Evolutionary conservation across 2,113 vertebrate species (phyloP), one percentile per base, ranked within the genome.

Genomic region (Oxygymnocypris stewartii): DNA sequence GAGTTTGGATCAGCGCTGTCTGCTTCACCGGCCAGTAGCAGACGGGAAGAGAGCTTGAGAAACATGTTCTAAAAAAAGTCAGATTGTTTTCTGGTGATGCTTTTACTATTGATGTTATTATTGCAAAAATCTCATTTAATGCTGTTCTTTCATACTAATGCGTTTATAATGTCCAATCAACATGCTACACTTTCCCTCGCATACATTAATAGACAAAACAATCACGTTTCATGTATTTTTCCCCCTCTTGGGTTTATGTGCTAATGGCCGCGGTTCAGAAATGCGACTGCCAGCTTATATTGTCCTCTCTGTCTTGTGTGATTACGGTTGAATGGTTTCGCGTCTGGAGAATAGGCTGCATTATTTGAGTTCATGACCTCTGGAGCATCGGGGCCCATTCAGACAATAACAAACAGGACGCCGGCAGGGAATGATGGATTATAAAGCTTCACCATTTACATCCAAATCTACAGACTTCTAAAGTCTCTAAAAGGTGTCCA

Each of bases 291-390:
- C 87, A 79, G 49, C 61, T n/a, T 82, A 25, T 54, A 74, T 63
- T 84, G 80, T 85, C 75, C 84, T 77, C 65, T 31, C 65, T 79
- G 61, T 65, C 84, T 78, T 65, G 80, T 59, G 40, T 65, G 65
- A 71, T 80, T 85, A 14, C 11, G 49, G 59, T 75, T 57, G 54
- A 80, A 79, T 81, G 69, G 76, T 65, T 88, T 86, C 69, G 80
- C 73, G 28, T 83, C 80, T 77, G 13, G 28, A 59, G 83, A 85
- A 86, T 86, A 75, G 83, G 75, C 63, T 74, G 80, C 61, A 73
- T 28, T 84, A 35, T 86, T 61, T 79, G 51, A 82, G 65, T 88
- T 79, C 75, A 79, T 84, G 87, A 85, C 81, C 87, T 59, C 67
- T 42, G 71, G 69, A 37, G 54, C 47, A 85, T n/a, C n/a, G 1